Base-by-base conservation (phyloP, 1,140 invertebrate species). In the Sycophaga agraensis region DNA sequence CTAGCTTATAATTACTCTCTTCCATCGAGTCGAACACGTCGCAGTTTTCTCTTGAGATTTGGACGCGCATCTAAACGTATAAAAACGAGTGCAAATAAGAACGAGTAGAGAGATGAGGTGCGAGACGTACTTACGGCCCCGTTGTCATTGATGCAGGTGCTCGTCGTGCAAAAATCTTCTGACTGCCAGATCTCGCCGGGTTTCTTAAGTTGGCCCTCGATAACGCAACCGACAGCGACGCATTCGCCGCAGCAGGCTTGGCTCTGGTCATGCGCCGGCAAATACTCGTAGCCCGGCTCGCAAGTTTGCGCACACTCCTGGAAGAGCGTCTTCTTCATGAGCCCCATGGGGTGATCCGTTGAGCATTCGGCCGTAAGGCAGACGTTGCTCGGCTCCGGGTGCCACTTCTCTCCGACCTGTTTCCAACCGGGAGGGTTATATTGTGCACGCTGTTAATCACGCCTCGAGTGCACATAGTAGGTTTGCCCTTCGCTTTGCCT, bases 161-260 rank as follows among this genome's bases (percentile, higher is more conserved):
- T 87, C 37, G 80, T 82, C 7, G 80, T 83, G 65, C 88, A 89
- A 67, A 80, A 79, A 74, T 89, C 87, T 0, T 68, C 34, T 0
- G 86, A 87, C 0, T 73, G 73, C 87, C 87, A 89, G 39, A 74
- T 70, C 4, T 81, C 76, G 1, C 82, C 84, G n/a, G 86, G 70
- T 4, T 75, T 59, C 37, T 82, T 79, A 8, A 83, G 64, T 4
- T 69, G 59, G 1, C 82, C 84, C 48, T 84, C 78, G 11, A 85
- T 74, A 0, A 88, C 79, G 67, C 89, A 91, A 14, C 82, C 84
- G 5, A 83, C 75, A 39, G 84, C 82, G 28, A 82, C 63, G 67
- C 89, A 91, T 22, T 81, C 74, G 6, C 89, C 89, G 63, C 89
- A 91, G 66, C 89, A 91, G 58, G 81, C 69, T 2, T 71, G 68